These are phyloP conservation scores for Urocynchramus pylzowi DNA, from an alignment of 2,113 vertebrate genomes.

Conservation along the genomic window DNA sequence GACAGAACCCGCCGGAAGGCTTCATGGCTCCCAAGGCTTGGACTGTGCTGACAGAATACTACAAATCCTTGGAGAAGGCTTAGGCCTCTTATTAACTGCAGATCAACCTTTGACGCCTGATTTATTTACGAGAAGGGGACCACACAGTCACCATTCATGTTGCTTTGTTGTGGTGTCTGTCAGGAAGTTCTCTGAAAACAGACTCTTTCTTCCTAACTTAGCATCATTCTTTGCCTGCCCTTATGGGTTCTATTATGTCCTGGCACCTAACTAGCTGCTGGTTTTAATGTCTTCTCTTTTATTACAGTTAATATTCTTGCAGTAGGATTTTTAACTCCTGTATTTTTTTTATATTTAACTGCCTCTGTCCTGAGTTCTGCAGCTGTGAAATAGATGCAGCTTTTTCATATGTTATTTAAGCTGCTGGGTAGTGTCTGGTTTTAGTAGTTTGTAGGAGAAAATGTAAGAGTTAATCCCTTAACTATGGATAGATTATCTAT, in stretches of 20 bases:
- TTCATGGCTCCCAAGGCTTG: slow-evolving; percentile 97
- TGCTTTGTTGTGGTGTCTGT: slow-evolving; percentile 69
- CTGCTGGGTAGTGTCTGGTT: not conserved
- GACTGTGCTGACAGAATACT: slow-evolving; percentile 92
- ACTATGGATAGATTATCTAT: slow-evolving; percentile 12
- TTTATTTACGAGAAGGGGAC: slow-evolving; percentile 63
- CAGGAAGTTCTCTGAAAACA: slow-evolving; percentile 59
- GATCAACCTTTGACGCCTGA: slow-evolving; percentile 47
- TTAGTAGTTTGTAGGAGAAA: slow-evolving; percentile 39
- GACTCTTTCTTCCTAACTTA: slow-evolving; percentile 55
- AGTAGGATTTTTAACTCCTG: slow-evolving; percentile 65
- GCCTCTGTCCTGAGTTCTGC: slow-evolving; percentile 52
- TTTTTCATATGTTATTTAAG: slow-evolving; percentile 41
- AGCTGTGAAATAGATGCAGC: slow-evolving; percentile 36
- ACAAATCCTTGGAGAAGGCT: slow-evolving; percentile 90
- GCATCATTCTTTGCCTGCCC: slow-evolving; percentile 62
- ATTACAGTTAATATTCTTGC: slow-evolving; percentile 63
- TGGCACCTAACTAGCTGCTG: slow-evolving; percentile 66
- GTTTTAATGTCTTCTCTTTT: slow-evolving; percentile 71
- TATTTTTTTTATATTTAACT: slow-evolving; percentile 65
- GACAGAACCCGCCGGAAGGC: slow-evolving; percentile 90
- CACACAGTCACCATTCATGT: slow-evolving; percentile 48
- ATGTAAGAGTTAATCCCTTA: slow-evolving; percentile 4
- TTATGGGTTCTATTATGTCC: slow-evolving; percentile 64
- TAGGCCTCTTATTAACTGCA: slow-evolving; percentile 62